Percentiles rank a stretch among this genome's conserved stretches.
Conservation (phyloP, 2,113 vertebrate genomes). For the Pithys albifrons region DNA sequence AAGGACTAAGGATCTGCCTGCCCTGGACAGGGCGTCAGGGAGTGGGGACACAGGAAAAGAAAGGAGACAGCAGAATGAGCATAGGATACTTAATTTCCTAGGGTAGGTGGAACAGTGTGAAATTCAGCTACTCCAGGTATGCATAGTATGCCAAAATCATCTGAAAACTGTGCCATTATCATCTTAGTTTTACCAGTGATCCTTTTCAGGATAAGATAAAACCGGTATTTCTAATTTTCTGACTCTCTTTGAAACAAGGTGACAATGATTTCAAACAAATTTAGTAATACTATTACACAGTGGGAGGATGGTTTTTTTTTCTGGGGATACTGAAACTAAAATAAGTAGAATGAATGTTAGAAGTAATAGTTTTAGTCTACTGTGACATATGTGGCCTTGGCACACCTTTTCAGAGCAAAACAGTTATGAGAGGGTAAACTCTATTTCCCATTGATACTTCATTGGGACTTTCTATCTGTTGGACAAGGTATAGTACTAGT, state of each 20-base stretch:
- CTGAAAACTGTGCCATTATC: background rate
- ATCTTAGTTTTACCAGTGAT: background rate
- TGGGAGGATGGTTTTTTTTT: accelerated
- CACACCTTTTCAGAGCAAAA: background rate
- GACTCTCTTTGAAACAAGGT: background rate
- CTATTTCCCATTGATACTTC: background rate
- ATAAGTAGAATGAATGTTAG: background rate
- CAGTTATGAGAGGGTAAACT: background rate
- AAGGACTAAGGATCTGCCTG: background rate
- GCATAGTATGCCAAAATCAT: background rate
- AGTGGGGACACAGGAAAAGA: background rate
- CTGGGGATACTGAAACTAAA: background rate
- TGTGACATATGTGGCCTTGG: background rate
- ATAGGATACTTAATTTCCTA: background rate
- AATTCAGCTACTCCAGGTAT: conserved; percentile 20
- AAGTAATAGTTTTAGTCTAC: background rate
- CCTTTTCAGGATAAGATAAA: background rate
- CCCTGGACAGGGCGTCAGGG: background rate
- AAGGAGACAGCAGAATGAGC: background rate
- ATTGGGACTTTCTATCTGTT: background rate
- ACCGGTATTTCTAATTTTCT: background rate
- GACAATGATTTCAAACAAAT: background rate
- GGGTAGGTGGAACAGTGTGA: background rate
- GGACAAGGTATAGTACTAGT: background rate
- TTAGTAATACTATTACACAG: background rate